A percentile compares a stretch with the other conserved stretches of the same genome.
Evolutionary conservation across 1,140 invertebrate genomes (phyloP).

Genomic region (Prorops nasuta): DNA sequence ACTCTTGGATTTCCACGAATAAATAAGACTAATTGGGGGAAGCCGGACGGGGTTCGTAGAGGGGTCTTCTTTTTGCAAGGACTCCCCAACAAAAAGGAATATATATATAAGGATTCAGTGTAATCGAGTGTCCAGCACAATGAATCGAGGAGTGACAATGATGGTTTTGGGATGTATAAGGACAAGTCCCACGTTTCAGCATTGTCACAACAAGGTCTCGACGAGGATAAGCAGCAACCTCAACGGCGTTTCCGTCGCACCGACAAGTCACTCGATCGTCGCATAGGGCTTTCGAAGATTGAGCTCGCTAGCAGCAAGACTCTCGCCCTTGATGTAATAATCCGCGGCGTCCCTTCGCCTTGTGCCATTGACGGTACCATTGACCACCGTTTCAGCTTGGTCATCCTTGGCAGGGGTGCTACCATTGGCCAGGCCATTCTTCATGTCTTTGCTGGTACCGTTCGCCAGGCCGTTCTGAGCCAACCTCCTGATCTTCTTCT

Average conservation of each 20-base stretch:
- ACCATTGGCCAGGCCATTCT: conserved; percentile 32
- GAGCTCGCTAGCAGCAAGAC: conserved; percentile 46
- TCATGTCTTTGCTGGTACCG: conserved; percentile 19
- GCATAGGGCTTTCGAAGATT: conserved; percentile 46
- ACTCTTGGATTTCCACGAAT: too few relatives aligned
- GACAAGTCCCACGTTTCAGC: too few relatives aligned
- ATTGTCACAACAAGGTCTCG: not conserved
- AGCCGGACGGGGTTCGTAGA: too few relatives aligned
- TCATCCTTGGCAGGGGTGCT: conserved; percentile 7
- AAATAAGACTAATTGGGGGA: too few relatives aligned
- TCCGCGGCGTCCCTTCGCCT: conserved; percentile 51
- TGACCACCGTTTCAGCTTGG: too few relatives aligned
- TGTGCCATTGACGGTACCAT: conserved; percentile 16
- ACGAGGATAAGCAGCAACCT: not conserved
- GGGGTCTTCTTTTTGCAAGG: too few relatives aligned
- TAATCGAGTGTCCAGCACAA: too few relatives aligned
- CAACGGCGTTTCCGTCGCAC: not conserved
- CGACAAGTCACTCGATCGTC: conserved; percentile 35
- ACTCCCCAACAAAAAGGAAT: too few relatives aligned
- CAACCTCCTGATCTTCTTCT: conserved; percentile 38
- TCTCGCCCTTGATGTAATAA: conserved; percentile 54
- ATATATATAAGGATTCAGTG: too few relatives aligned
- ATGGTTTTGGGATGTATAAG: too few relatives aligned
- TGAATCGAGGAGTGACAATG: too few relatives aligned
- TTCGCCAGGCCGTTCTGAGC: conserved; percentile 1